These are phyloP conservation scores for Pollenia amentaria DNA, from an alignment of 2,888 invertebrate genomes.

Conservation along the genomic window DNA sequence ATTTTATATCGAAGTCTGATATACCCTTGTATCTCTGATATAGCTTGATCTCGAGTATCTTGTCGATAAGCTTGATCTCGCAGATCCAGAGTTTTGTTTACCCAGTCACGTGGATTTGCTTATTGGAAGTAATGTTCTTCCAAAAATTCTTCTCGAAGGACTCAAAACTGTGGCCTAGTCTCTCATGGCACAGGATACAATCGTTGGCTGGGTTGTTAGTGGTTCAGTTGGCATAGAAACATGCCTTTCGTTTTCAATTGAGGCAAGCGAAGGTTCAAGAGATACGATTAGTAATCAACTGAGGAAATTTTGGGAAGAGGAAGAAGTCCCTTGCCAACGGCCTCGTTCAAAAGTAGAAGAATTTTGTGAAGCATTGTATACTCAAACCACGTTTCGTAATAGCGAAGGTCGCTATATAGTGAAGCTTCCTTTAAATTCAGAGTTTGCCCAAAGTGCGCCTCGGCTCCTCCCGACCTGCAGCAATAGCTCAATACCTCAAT, in stretches of 20 bases:
- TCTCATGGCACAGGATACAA: not conserved
- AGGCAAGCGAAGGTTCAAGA: not conserved
- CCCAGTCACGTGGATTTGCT: slow-evolving; percentile 35
- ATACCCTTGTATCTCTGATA: no score
- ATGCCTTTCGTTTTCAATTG: slow-evolving; percentile 14
- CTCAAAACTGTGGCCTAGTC: not conserved
- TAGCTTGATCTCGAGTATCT: no score
- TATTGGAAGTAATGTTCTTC: slow-evolving; percentile 34
- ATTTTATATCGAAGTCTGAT: not conserved
- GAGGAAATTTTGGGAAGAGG: slow-evolving; percentile 49
- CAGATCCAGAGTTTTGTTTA: slow-evolving; percentile 11
- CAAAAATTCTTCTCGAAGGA: not conserved
- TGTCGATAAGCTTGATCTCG: no score
- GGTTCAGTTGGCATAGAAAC: slow-evolving; percentile 3
- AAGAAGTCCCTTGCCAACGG: no score
- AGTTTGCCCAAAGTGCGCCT: not conserved
- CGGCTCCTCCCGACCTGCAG: not conserved
- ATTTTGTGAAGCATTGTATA: slow-evolving; percentile 24
- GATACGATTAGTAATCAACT: slow-evolving; percentile 6
- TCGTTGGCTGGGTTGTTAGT: slow-evolving; percentile 51
- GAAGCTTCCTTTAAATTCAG: not conserved
- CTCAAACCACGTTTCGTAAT: not conserved
- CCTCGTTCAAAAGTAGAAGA: slow-evolving; percentile 15
- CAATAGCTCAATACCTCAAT: not conserved
- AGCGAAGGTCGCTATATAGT: not conserved